Base-by-base conservation (phyloP, 2,888 invertebrate species). In the Dasysyrphus tricinctus region DNA sequence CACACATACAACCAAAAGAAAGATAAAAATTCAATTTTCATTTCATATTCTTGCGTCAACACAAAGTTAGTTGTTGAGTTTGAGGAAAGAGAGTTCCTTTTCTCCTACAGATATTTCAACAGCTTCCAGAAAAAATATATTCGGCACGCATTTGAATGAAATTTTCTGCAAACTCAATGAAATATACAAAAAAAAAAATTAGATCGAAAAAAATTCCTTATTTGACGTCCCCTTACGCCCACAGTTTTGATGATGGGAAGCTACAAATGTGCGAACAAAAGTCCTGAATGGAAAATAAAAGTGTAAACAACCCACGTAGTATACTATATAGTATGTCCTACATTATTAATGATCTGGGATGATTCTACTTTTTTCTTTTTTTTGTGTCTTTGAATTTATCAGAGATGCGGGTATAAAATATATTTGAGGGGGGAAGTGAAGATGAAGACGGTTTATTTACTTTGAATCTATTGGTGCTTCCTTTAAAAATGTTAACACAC, bases 21-120 rank as follows among this genome's bases (percentile, higher is more conserved):
- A 69, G 39, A 69, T 77, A 74, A 80, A 81, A 81, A 81, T 85
- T 85, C 81, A 85, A 85, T 85, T 85, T 85, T 74, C 81, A 51
- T 81, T 81, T 69, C 59, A 69, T 54, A 74, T 78, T 73, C 77
- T 81, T 81, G 73, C 42, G 32, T 39, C 67, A 69, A 69, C 16
- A 69, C 54, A 39, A 29, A 39, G 32, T 49, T 37, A 7, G 12
- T 6, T 11, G 16, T 5, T 11, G 11, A 54, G 29, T 14, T 32
- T 1, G 29, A 19, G 16, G 11, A 34, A 5, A 24, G 24, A n/a
- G 4, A 24, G 24, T 24, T 12, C 16, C 59, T 61, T 61, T 8
- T 14, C 19, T 51, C 29, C 61, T 32, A 16, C 7, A 32, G 11
- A 54, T n/a, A 69, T 69, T 69, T 69, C 73, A 70, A 65, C 34